Evolutionary conservation across 2,797 vertebrate genomes (phyloP).

Genomic region (Eulemur mongoz): DNA sequence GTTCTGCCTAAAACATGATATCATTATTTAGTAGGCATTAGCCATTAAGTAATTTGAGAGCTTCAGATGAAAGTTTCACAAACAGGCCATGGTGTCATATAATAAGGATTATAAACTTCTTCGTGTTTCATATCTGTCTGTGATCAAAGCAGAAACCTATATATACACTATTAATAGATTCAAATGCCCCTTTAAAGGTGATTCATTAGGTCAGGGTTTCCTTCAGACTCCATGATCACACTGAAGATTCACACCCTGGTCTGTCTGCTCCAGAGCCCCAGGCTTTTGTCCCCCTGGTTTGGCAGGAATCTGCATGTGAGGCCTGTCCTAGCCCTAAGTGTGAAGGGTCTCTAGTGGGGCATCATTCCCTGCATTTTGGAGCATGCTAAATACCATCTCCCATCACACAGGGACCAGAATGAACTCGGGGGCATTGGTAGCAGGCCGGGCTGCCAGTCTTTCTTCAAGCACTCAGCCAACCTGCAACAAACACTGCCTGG

Average conservation of each 20-base stretch:
- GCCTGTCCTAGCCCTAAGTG: background rate
- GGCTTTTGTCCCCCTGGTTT: background rate
- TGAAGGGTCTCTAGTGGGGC: background rate
- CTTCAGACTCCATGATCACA: background rate
- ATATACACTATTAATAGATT: background rate
- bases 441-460: conserved; percentile 45
- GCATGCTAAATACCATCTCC: background rate
- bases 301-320: conserved; percentile 3
- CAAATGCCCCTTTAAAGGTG: background rate
- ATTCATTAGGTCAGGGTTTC: conserved; percentile 23
- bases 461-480: conserved; percentile 47
- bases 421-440: conserved; percentile 15
- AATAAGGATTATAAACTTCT: conserved; percentile 27
- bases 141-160: conserved; percentile 43
- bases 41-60: background rate
- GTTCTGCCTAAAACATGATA: background rate
- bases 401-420: background rate
- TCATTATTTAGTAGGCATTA: conserved; percentile 6
- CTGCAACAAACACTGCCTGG: conserved; percentile 50
- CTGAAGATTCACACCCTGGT: background rate
- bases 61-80: conserved; percentile 20
- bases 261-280: background rate
- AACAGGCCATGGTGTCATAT: background rate
- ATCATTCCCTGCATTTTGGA: conserved; percentile 30
- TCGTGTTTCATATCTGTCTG: background rate